Evolutionary conservation across 2,113 vertebrate species (phyloP).

Genomic region (Heloderma charlesbogerti): DNA sequence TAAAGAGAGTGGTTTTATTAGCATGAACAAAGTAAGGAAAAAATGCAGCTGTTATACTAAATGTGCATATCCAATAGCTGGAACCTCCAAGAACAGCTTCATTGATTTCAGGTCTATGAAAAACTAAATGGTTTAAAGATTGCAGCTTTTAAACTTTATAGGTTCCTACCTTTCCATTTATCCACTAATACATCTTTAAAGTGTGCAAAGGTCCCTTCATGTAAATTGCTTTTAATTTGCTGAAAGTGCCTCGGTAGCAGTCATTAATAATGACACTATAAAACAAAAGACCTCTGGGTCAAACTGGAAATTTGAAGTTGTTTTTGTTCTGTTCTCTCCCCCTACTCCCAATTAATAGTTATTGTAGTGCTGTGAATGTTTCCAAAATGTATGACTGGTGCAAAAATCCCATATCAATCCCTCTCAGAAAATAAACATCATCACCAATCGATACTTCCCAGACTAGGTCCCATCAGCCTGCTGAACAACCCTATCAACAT

Average conservation of each 20-base stretch:
- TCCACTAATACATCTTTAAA: constrained; percentile 13
- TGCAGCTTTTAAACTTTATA: constrained; percentile 14
- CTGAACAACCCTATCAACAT: constrained; percentile 37
- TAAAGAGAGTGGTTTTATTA: constrained; percentile 10
- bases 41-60: background rate
- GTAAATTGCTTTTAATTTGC: constrained; percentile 34
- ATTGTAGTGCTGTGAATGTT: constrained; percentile 5
- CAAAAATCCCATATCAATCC: constrained; percentile 9
- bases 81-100: background rate
- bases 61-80: background rate
- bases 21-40: background rate
- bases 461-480: constrained; percentile 47
- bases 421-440: constrained; percentile 50
- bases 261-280: background rate
- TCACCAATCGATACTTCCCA: constrained; percentile 63
- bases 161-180: background rate
- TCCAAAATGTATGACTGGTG: background rate
- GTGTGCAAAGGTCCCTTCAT: constrained; percentile 17
- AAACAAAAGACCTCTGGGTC: background rate
- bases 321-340: background rate
- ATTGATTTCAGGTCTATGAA: background rate
- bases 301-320: background rate
- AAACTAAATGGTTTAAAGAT: background rate
- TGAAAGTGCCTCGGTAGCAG: constrained; percentile 12
- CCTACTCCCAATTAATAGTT: background rate